These are phyloP conservation scores for Siniperca obscura DNA, from an alignment of 2,797 vertebrate species.

Conservation along the genomic window DNA sequence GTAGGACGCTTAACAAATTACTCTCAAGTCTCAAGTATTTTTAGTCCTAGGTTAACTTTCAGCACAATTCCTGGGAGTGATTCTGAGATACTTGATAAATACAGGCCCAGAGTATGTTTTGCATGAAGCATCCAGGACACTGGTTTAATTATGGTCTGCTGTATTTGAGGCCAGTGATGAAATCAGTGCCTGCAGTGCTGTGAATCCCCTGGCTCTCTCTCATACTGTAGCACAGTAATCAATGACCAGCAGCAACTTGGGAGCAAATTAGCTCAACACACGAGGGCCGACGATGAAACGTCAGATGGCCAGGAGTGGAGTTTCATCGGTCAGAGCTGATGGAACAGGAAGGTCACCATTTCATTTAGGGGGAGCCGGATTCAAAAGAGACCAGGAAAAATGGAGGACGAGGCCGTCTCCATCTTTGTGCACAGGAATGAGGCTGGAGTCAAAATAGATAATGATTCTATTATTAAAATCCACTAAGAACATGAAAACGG, in stretches of 20 bases:
- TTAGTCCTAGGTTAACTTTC: slow-evolving; percentile 5
- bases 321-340: slow-evolving; percentile 42
- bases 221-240: slow-evolving; percentile 68
- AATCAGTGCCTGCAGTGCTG: slow-evolving; percentile 63
- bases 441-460: slow-evolving; percentile 20
- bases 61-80: neutral
- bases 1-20: neutral
- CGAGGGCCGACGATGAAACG: slow-evolving; percentile 39
- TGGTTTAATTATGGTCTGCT: slow-evolving; percentile 42
- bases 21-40: slow-evolving; percentile 5
- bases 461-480: slow-evolving; percentile 30
- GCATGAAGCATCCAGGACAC: slow-evolving; percentile 23
- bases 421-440: slow-evolving; percentile 46
- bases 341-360: slow-evolving; percentile 61
- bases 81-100: slow-evolving; percentile 17
- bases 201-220: slow-evolving; percentile 47
- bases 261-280: slow-evolving; percentile 69
- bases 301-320: slow-evolving; percentile 46
- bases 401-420: slow-evolving; percentile 42
- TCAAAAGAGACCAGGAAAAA: slow-evolving; percentile 46
- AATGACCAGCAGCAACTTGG: slow-evolving; percentile 72
- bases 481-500: slow-evolving; percentile 19
- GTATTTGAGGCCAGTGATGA: slow-evolving; percentile 50
- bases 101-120: slow-evolving; percentile 5
- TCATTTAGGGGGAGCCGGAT: slow-evolving; percentile 17